A percentile compares a stretch with the other conserved stretches of the same genome.
These are phyloP conservation scores for Monochamus saltuarius DNA, from an alignment of 1,140 invertebrate genomes.

Conservation along the genomic window DNA sequence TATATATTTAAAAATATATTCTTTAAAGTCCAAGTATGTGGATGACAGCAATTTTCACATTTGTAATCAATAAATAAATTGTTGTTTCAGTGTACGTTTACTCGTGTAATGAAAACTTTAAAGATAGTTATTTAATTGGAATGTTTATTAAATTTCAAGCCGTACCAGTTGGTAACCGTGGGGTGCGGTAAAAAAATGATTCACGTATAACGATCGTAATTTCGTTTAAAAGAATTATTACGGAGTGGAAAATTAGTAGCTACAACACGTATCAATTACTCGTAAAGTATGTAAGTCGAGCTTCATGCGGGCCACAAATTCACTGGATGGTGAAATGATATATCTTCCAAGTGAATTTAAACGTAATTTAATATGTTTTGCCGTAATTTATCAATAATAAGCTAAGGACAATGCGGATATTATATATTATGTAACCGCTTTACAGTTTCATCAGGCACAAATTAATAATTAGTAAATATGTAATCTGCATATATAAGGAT, in stretches of 20 bases:
- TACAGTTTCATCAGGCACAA: too few species aligned
- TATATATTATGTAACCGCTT: too few species aligned
- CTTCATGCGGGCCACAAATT: conserved; percentile 10
- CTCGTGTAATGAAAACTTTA: neutral
- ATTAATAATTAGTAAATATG: too few species aligned
- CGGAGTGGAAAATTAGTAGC: conserved; percentile 8
- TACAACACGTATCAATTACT: neutral
- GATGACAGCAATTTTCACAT: too few species aligned
- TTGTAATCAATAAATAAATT: neutral
- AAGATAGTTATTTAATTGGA: conserved; percentile 12
- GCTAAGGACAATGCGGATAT: too few species aligned
- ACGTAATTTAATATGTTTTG: too few species aligned
- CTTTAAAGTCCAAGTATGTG: too few species aligned
- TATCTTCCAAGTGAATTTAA: too few species aligned
- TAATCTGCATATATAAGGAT: too few species aligned
- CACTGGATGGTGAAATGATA: too few species aligned
- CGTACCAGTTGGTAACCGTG: neutral
- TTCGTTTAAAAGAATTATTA: conserved; percentile 5
- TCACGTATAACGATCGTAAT: conserved; percentile 3
- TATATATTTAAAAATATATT: too few species aligned
- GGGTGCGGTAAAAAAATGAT: conserved; percentile 10
- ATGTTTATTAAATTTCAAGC: neutral
- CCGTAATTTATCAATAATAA: too few species aligned
- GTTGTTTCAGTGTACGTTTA: neutral
- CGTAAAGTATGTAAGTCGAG: conserved; percentile 1